Percentiles rank a stretch among this genome's conserved stretches.
Conservation (phyloP, 2,888 invertebrate genomes). For the Herminia tarsipennalis region DNA sequence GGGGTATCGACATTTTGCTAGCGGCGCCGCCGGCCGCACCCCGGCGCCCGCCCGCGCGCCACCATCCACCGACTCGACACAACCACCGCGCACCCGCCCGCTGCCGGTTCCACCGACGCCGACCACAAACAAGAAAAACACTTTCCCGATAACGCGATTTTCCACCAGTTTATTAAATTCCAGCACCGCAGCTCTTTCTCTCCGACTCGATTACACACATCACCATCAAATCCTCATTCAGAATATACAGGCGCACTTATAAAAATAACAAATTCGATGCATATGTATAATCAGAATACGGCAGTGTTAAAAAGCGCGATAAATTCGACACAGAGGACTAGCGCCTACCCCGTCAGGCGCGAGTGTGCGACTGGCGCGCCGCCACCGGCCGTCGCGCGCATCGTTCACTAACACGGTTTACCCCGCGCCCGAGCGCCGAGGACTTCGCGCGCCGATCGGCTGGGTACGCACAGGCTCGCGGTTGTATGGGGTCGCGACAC, state of each 20-base stretch:
- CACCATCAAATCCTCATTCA: slow-evolving; percentile 55
- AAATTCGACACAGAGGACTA: slow-evolving; percentile 51
- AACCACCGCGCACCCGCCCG: slow-evolving; percentile 62
- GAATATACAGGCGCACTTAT: slow-evolving; percentile 42
- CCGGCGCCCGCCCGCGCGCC: slow-evolving; percentile 80
- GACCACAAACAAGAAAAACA: slow-evolving; percentile 76
- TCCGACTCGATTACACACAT: slow-evolving; percentile 51
- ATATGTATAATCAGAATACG: slow-evolving; percentile 48
- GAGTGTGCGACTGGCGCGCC: slow-evolving; percentile 73
- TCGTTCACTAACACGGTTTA: slow-evolving; percentile 48
- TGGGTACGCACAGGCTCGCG: slow-evolving; percentile 28
- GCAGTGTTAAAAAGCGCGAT: slow-evolving; percentile 56
- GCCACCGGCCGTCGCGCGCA: slow-evolving; percentile 54
- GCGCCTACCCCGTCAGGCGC: slow-evolving; percentile 66
- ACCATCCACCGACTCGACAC: slow-evolving; percentile 79
- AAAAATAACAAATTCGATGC: slow-evolving; percentile 51
- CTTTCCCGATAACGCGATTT: slow-evolving; percentile 66
- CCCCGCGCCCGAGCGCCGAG: slow-evolving; percentile 45
- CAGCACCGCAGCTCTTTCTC: slow-evolving; percentile 41
- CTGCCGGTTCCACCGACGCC: slow-evolving; percentile 56
- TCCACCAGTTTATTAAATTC: slow-evolving; percentile 51
- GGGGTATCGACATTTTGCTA: slow-evolving; percentile 85
- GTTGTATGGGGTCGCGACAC: slow-evolving; percentile 48
- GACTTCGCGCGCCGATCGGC: slow-evolving; percentile 40
- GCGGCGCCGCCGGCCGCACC: slow-evolving; percentile 84